These are phyloP conservation scores for Himalopsyche phryganea DNA, from an alignment of 1,140 invertebrate species.

Conservation along the genomic window DNA sequence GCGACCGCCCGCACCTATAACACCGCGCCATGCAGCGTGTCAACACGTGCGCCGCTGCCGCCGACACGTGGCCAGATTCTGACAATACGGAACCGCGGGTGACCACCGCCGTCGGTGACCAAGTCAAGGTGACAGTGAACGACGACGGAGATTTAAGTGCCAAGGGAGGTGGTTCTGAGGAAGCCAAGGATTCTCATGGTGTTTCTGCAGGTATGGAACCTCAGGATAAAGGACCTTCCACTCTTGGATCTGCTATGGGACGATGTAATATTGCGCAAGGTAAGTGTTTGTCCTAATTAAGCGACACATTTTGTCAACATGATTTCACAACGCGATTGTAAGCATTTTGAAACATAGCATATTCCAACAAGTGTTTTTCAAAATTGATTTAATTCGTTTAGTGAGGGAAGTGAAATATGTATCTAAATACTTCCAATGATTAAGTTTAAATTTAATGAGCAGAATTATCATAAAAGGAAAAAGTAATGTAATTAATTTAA, in stretches of 20 bases:
- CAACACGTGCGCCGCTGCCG: constrained; percentile 20
- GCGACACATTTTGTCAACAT: too few relatives aligned
- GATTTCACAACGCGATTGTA: neutral
- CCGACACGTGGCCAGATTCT: constrained; percentile 1
- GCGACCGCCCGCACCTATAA: neutral
- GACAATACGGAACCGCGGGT: neutral
- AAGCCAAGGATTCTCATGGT: neutral
- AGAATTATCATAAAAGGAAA: too few relatives aligned
- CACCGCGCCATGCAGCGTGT: constrained; percentile 26
- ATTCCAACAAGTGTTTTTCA: too few relatives aligned
- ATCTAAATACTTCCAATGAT: too few relatives aligned
- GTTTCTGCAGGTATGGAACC: constrained; percentile 3
- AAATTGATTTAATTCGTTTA: too few relatives aligned
- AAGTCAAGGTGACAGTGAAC: constrained; percentile 2
- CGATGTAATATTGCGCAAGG: constrained; percentile 21
- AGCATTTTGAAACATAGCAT: too few relatives aligned
- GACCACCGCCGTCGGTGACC: neutral
- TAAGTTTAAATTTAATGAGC: too few relatives aligned
- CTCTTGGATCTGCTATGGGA: constrained; percentile 11
- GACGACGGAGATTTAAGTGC: constrained; percentile 4
- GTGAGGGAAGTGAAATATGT: too few relatives aligned
- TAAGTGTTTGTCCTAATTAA: neutral
- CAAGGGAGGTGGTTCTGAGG: neutral
- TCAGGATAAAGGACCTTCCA: constrained; percentile 2
- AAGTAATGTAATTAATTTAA: too few relatives aligned